These are phyloP conservation scores for Camponotus floridanus DNA, from an alignment of 1,140 invertebrate genomes.

Conservation along the genomic window DNA sequence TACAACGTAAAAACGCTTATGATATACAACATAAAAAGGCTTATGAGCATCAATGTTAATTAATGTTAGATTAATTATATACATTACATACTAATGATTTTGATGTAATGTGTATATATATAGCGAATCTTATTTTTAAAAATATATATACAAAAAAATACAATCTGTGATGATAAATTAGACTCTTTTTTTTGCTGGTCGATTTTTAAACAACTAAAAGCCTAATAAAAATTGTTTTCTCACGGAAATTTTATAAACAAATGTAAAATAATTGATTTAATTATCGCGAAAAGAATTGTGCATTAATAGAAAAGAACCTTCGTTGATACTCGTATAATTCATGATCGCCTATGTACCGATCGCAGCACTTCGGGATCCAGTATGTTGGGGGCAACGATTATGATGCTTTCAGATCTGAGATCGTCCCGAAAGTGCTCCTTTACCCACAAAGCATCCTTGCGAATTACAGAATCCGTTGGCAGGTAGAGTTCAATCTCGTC, in stretches of 20 bases:
- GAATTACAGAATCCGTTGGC: conserved; percentile 77
- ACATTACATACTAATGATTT: too few relatives aligned
- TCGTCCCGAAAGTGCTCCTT: conserved; percentile 83
- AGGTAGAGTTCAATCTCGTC: conserved; percentile 79
- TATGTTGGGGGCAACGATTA: conserved; percentile 85
- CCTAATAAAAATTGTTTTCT: background rate
- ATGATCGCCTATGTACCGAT: conserved; percentile 80
- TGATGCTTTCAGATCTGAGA: conserved; percentile 83
- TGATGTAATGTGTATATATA: too few relatives aligned
- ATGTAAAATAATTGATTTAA: conserved; percentile 15
- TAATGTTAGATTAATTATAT: too few relatives aligned
- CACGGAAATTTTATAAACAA: background rate
- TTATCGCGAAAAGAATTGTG: conserved; percentile 54
- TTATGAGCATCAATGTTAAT: too few relatives aligned
- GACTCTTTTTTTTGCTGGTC: background rate
- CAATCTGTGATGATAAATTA: background rate
- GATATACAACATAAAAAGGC: too few relatives aligned
- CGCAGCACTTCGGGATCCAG: conserved; percentile 82
- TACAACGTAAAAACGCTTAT: too few relatives aligned
- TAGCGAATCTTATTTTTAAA: too few relatives aligned
- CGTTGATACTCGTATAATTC: conserved; percentile 70
- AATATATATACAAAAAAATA: background rate
- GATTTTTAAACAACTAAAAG: conserved; percentile 3
- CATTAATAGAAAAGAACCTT: conserved; percentile 72
- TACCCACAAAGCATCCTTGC: conserved; percentile 82